Percentiles rank a stretch among this genome's conserved stretches.
Conservation (phyloP, 2,888 invertebrate genomes). For the Hermaeophaga mercurialis region DNA sequence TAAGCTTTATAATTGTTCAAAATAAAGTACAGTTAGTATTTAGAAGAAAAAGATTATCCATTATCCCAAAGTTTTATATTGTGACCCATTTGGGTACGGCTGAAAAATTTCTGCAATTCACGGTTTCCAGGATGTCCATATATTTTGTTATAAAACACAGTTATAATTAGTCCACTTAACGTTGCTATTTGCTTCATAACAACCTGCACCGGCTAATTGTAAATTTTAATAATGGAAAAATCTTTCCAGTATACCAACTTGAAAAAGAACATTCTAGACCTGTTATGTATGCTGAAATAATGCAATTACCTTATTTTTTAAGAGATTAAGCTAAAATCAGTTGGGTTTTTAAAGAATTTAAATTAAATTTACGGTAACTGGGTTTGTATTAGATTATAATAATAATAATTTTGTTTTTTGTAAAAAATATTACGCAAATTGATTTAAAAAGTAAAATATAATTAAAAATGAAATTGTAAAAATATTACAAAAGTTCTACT, state of each 20-base stretch:
- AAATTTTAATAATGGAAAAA: background rate
- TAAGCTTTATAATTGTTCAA: too few relatives aligned
- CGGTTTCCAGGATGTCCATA: background rate
- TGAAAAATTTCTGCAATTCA: background rate
- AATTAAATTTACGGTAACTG: background rate
- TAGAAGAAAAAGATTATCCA: too few relatives aligned
- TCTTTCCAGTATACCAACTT: background rate
- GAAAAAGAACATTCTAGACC: background rate
- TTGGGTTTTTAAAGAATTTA: background rate
- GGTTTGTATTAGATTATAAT: background rate
- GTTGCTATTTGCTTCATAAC: background rate
- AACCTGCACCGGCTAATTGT: background rate
- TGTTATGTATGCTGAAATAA: background rate
- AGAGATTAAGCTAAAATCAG: background rate
- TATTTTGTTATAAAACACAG: background rate
- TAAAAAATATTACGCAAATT: too few relatives aligned
- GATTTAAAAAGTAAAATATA: too few relatives aligned
- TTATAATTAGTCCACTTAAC: constrained; percentile 1
- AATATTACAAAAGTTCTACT: too few relatives aligned
- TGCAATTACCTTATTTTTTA: background rate
- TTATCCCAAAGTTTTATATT: too few relatives aligned
- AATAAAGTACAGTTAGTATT: too few relatives aligned
- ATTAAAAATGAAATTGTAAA: too few relatives aligned
- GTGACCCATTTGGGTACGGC: background rate
- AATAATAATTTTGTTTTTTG: too few relatives aligned